Evolutionary conservation across 2,888 invertebrate genomes (phyloP).

Genomic region (Calameuta idolon): DNA sequence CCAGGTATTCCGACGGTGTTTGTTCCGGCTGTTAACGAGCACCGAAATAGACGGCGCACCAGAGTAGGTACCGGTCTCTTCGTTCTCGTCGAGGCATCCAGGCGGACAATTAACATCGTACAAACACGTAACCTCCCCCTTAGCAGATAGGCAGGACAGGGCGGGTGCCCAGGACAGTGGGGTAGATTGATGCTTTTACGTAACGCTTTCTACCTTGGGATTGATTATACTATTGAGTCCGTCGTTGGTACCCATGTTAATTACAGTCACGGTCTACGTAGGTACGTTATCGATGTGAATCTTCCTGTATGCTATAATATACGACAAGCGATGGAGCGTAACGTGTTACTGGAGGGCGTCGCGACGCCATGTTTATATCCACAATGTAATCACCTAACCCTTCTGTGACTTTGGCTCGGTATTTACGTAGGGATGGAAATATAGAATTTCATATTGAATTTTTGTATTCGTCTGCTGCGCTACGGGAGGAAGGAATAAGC

Average conservation of each 20-base stretch:
- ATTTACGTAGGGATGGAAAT: neutral
- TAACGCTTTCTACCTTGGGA: neutral
- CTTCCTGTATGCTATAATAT: neutral
- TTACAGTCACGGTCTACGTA: neutral
- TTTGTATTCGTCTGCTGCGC: neutral
- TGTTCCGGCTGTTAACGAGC: constrained; percentile 10
- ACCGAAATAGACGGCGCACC: constrained; percentile 2
- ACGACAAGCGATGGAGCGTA: neutral
- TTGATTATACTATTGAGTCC: neutral
- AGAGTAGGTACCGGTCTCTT: neutral
- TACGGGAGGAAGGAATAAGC: neutral
- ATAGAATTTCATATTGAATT: neutral
- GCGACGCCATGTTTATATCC: neutral
- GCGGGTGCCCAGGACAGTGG: neutral
- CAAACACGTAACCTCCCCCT: neutral
- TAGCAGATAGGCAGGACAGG: neutral
- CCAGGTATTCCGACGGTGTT: constrained; percentile 1
- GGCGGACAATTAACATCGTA: neutral
- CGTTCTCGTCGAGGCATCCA: neutral
- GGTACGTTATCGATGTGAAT: neutral
- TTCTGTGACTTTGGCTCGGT: neutral
- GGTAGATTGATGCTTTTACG: neutral
- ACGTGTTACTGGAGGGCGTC: neutral
- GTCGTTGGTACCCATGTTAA: neutral
- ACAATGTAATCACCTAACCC: neutral